Conservation (phyloP, 2,797 vertebrate species). For the Myotis vivesi region DNA sequence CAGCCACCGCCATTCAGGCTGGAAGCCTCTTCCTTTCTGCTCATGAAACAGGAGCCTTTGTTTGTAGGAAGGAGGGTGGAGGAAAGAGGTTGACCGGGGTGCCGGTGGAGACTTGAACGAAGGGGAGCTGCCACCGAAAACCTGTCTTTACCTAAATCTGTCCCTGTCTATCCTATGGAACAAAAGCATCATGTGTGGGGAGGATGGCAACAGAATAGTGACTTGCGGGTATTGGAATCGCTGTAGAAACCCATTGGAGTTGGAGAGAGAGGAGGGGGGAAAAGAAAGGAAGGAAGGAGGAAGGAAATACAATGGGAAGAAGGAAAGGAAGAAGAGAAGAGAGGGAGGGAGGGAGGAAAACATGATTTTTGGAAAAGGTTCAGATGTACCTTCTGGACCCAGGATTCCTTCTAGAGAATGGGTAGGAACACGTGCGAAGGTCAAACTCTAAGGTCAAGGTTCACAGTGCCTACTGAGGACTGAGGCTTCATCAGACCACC, state of each 20-base stretch:
- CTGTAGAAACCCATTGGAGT: neutral
- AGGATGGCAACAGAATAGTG: neutral
- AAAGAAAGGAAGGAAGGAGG: too few relatives aligned
- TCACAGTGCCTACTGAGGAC: neutral
- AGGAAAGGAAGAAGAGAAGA: neutral
- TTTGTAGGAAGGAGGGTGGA: neutral
- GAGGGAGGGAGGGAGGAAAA: neutral
- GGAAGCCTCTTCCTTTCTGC: neutral
- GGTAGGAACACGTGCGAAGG: neutral
- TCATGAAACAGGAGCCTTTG: neutral
- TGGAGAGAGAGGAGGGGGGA: too few relatives aligned
- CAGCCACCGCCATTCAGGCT: neutral
- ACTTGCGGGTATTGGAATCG: neutral
- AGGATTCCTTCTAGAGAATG: neutral
- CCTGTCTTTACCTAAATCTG: neutral
- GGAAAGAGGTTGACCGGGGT: neutral
- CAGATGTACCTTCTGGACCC: accelerated
- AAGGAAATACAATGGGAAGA: too few relatives aligned
- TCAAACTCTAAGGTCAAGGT: neutral
- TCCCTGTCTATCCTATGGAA: neutral
- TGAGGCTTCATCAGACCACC: neutral
- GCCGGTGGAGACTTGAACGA: neutral
- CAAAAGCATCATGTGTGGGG: neutral
- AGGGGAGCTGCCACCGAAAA: neutral
- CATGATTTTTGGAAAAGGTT: neutral